Conservation (phyloP, 2,888 invertebrate genomes). For the Tachystola acroxantha region DNA sequence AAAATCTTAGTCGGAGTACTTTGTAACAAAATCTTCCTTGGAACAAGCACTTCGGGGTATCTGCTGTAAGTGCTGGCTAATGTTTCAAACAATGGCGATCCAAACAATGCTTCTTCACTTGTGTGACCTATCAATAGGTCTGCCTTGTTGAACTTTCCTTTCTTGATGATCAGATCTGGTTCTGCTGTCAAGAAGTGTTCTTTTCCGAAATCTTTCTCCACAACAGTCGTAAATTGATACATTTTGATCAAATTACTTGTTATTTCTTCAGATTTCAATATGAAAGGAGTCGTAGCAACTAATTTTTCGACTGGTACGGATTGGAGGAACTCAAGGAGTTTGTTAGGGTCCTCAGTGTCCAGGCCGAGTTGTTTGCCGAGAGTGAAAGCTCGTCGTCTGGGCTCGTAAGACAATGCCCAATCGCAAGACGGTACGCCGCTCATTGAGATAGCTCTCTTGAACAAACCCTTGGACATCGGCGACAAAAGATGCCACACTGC, state of each 20-base stretch:
- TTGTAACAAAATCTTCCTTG: constrained; percentile 23
- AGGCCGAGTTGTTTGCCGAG: constrained; percentile 25
- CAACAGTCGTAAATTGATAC: constrained; percentile 32
- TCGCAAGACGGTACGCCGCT: constrained; percentile 80
- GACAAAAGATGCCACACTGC: constrained; percentile 27
- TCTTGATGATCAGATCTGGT: constrained; percentile 18
- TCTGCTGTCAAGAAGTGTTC: constrained; percentile 24
- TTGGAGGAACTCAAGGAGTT: constrained; percentile 8
- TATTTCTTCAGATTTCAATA: constrained; percentile 32
- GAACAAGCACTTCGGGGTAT: constrained; percentile 26
- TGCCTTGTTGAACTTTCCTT: constrained; percentile 55
- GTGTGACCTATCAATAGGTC: constrained; percentile 84
- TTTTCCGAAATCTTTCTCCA: constrained; percentile 28
- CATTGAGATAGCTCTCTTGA: constrained; percentile 74
- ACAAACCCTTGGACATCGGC: constrained; percentile 34
- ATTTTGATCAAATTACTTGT: constrained; percentile 26
- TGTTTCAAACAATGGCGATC: background rate
- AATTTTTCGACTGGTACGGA: constrained; percentile 22
- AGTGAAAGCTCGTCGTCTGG: constrained; percentile 45
- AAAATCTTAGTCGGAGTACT: constrained; percentile 19
- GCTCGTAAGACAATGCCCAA: constrained; percentile 67
- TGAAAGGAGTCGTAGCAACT: constrained; percentile 12
- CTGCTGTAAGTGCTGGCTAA: constrained; percentile 17
- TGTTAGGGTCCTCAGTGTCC: constrained; percentile 16
- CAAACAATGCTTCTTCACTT: constrained; percentile 76